phyloP scores from a whole-genome alignment of 2,888 invertebrate genomes.

The Dascillus cervinus region DNA sequence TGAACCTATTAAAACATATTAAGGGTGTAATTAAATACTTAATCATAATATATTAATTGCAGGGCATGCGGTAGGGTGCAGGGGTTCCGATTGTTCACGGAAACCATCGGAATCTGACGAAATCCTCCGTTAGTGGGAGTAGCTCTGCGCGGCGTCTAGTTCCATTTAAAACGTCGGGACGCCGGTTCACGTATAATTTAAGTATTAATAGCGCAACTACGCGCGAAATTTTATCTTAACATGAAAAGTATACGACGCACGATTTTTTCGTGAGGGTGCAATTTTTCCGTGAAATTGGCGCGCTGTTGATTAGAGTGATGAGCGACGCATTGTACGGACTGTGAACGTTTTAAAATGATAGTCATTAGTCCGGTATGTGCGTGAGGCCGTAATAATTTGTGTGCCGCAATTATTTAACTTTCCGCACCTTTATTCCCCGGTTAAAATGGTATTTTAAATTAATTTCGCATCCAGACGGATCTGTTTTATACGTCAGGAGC shows the following conservation, averaged over 20 bases:
- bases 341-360: too few relatives aligned
- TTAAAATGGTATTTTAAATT: too few relatives aligned
- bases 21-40: conserved; percentile 40
- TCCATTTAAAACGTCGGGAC: conserved; percentile 23
- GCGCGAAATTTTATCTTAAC: conserved; percentile 6
- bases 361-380: too few relatives aligned
- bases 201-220: conserved; percentile 6
- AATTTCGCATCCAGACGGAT: too few relatives aligned
- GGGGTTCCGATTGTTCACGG: conserved; percentile 32
- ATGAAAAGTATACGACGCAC: too few relatives aligned
- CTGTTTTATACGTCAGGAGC: too few relatives aligned
- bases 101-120: conserved; percentile 22
- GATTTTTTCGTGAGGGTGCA: conserved; percentile 7
- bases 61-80: conserved; percentile 38
- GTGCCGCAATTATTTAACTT: too few relatives aligned
- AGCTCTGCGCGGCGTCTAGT: conserved; percentile 24
- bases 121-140: conserved; percentile 20
- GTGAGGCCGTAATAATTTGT: too few relatives aligned
- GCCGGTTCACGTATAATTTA: conserved; percentile 13
- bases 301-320: neutral
- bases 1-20: conserved; percentile 33
- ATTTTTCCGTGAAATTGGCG: conserved; percentile 6
- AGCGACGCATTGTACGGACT: neutral
- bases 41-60: conserved; percentile 43
- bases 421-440: too few relatives aligned